These are phyloP conservation scores for Tuberolachnus salignus DNA, from an alignment of 2,888 invertebrate species.

Conservation along the genomic window DNA sequence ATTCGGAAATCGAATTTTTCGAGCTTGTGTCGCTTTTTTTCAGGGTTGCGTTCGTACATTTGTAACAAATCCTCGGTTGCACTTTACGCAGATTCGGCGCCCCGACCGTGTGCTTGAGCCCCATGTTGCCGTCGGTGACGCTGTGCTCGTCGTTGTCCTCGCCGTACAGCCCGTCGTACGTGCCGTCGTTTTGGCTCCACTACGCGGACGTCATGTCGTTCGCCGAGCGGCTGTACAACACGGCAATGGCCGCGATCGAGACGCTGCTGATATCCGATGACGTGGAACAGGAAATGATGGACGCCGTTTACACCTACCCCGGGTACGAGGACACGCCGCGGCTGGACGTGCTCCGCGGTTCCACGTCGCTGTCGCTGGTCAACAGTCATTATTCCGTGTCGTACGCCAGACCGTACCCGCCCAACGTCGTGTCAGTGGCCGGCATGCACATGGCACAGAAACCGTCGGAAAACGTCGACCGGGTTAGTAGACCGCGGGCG, in stretches of 20 bases:
- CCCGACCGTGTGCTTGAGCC: slow-evolving; percentile 26
- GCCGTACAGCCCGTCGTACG: slow-evolving; percentile 29
- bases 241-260: background rate
- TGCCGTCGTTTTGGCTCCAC: slow-evolving; percentile 34
- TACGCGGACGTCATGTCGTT: slow-evolving; percentile 29
- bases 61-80: too few species aligned
- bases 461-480: background rate
- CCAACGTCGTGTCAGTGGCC: slow-evolving; percentile 26
- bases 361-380: slow-evolving; percentile 7
- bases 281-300: background rate
- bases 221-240: slow-evolving; percentile 18
- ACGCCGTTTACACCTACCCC: slow-evolving; percentile 7
- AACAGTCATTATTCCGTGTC: slow-evolving; percentile 46
- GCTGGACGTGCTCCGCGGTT: background rate
- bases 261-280: background rate
- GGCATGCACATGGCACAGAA: slow-evolving; percentile 30
- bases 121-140: slow-evolving; percentile 17
- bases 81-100: background rate
- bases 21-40: too few species aligned
- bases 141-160: background rate
- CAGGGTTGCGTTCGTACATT: too few species aligned
- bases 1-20: too few species aligned
- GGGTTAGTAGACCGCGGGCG: background rate
- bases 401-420: slow-evolving; percentile 37
- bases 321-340: slow-evolving; percentile 11